Base-by-base conservation (phyloP, 92 coral and sea anemone genomes). In the Phymanthus crucifer region DNA sequence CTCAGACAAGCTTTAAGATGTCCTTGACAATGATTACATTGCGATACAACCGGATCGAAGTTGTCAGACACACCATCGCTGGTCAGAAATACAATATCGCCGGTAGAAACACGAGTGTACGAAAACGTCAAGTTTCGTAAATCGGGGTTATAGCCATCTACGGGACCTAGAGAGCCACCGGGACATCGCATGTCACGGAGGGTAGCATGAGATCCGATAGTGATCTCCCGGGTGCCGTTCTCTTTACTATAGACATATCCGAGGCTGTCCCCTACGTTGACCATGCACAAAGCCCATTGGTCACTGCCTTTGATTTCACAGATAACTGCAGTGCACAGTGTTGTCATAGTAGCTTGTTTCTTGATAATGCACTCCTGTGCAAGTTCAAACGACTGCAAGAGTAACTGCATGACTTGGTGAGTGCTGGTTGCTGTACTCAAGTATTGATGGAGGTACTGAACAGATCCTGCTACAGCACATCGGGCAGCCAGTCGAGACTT, bases 11-110 rank as follows among this genome's bases (percentile, higher is more conserved):
- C 71, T 61, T 74, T 85, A 5, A 83, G 52, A 12, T 78, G 83
- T 40, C 45, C 65, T 54, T 87, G 84, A 64, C 97, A 92, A 61
- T 90, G 97, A 43, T 70, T 74, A 72, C 97, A 92, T 12, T 90
- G 87, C 11, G 94, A 86, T 32, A 96, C 90, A 2, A 89, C 89
- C 13, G 99, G 99, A 83, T 93, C 98, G 82, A 96, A 96, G 74
- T 96, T 96, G 66, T 96, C 99, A 1, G 99, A 90, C 29, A 96
- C 94, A 10, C 99, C 99, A 78, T 96, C 99, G 74, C 98, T 96
- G 14, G 98, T 90, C 21, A 96, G 89, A 48, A 96, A 96, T n/a
- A 96, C 99, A 45, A 96, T 87, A 76, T 93, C 98, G 24, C 99
- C 99, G 6, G 88, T 69, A 11, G 92, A 89, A 6, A 96, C 90